Evolutionary conservation across 2,888 invertebrate genomes (phyloP).

Genomic region (Serrognathus titanus): DNA sequence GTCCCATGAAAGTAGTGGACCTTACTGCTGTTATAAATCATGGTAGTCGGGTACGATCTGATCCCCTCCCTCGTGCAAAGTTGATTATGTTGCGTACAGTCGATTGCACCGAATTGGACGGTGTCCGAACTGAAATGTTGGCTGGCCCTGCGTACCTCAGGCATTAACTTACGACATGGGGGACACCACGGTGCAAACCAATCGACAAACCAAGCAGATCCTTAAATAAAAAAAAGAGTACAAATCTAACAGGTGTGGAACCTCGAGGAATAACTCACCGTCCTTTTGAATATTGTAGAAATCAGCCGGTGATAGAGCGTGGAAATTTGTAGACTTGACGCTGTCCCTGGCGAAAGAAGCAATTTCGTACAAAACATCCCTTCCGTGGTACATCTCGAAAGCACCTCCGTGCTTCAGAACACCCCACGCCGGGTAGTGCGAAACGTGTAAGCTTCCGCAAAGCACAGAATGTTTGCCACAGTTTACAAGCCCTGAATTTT

Average conservation of each 20-base stretch:
- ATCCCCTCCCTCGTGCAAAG: conserved; percentile 61
- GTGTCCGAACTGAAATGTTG: conserved; percentile 48
- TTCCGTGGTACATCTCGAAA: conserved; percentile 70
- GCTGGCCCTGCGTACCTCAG: conserved; percentile 64
- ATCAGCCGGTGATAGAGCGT: conserved; percentile 62
- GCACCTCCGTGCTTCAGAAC: conserved; percentile 72
- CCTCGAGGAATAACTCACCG: conserved; percentile 48
- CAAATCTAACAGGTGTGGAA: too few relatives aligned
- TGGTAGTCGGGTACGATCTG: conserved; percentile 66
- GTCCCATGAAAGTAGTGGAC: conserved; percentile 57
- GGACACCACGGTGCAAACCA: conserved; percentile 80
- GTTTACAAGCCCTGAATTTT: conserved; percentile 58
- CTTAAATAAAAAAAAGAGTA: conserved; percentile 23
- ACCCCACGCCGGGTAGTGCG: conserved; percentile 65
- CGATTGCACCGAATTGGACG: conserved; percentile 62
- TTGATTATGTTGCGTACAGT: conserved; percentile 61
- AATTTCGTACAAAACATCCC: conserved; percentile 55
- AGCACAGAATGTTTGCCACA: conserved; percentile 57
- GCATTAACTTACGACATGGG: conserved; percentile 66
- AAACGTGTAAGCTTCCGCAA: conserved; percentile 59
- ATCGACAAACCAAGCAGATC: conserved; percentile 63
- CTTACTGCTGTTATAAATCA: conserved; percentile 60
- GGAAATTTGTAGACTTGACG: conserved; percentile 55
- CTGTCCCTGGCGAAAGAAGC: conserved; percentile 65
- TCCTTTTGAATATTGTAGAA: conserved; percentile 55